A percentile compares a stretch with the other conserved stretches of the same genome.
phyloP scores from a whole-genome alignment of 2,797 vertebrate species.

The Cetoscarus ocellatus region DNA sequence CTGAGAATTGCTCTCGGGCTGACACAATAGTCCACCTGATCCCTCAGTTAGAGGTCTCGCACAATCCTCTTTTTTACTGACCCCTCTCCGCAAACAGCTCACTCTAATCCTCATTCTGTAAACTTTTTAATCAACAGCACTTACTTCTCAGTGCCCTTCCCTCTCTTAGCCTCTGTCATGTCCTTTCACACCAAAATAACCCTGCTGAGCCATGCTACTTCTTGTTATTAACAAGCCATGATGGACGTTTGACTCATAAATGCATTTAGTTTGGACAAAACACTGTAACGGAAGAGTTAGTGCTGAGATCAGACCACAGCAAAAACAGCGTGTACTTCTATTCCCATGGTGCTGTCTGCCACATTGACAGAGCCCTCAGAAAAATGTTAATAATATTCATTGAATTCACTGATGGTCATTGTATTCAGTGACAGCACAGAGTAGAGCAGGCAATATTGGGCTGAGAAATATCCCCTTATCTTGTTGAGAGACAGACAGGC shows the following conservation, averaged over 20 bases:
- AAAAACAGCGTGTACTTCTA: constrained; percentile 30
- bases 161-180: constrained; percentile 34
- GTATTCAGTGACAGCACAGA: constrained; percentile 61
- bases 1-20: constrained; percentile 37
- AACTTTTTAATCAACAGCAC: constrained; percentile 58
- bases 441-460: constrained; percentile 53
- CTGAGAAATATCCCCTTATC: constrained; percentile 66
- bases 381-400: constrained; percentile 75
- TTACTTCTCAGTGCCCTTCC: constrained; percentile 29
- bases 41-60: constrained; percentile 37
- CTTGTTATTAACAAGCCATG: constrained; percentile 33
- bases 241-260: constrained; percentile 38
- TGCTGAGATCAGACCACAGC: constrained; percentile 33
- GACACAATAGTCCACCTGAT: constrained; percentile 55
- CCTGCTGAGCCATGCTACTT: constrained; percentile 38
- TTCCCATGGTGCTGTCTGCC: constrained; percentile 40
- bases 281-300: constrained; percentile 16
- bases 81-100: constrained; percentile 16
- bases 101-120: constrained; percentile 47
- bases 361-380: constrained; percentile 47
- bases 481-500: constrained; percentile 58
- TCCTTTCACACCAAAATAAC: constrained; percentile 45
- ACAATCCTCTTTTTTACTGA: constrained; percentile 28
- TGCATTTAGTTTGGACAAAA: constrained; percentile 47
- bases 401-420: constrained; percentile 63